Percentiles rank a stretch among this genome's conserved stretches.
Evolutionary conservation across 2,797 vertebrate species (phyloP).

Genomic region (Ctenopoma multispine): DNA sequence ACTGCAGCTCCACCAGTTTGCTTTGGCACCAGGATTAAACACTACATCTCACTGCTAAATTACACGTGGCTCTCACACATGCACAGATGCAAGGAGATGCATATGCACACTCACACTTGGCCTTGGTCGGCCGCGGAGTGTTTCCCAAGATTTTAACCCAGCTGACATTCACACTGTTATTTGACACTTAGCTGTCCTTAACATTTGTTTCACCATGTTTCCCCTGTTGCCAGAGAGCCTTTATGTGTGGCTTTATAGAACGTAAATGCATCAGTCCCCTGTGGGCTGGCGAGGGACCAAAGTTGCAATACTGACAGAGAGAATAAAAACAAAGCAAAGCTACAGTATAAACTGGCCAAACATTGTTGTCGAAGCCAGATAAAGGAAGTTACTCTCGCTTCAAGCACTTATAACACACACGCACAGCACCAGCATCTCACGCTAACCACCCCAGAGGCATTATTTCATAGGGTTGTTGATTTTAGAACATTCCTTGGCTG

Average conservation of each 20-base stretch:
- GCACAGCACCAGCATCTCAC: constrained; percentile 34
- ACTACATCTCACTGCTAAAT: constrained; percentile 56
- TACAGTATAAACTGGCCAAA: constrained; percentile 36
- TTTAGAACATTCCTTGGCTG: constrained; percentile 73
- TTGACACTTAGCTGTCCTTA: constrained; percentile 66
- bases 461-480: constrained; percentile 68
- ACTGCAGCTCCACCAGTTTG: constrained; percentile 65
- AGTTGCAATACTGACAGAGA: constrained; percentile 42
- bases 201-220: constrained; percentile 56
- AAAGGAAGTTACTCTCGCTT: constrained; percentile 27
- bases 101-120: constrained; percentile 12
- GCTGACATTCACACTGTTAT: constrained; percentile 56
- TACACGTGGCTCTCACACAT: constrained; percentile 58
- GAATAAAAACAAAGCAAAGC: constrained; percentile 51
- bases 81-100: constrained; percentile 32
- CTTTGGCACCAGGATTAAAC: constrained; percentile 74
- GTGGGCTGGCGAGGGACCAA: constrained; percentile 49
- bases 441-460: constrained; percentile 60
- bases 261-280: constrained; percentile 42
- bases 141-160: constrained; percentile 54
- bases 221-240: constrained; percentile 40
- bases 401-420: constrained; percentile 11
- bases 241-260: constrained; percentile 55
- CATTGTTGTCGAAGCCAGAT: constrained; percentile 32
- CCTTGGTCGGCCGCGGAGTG: constrained; percentile 32